Evolutionary conservation across 1,140 invertebrate species (phyloP), one percentile per base, ranked within the genome.

Genomic region (Heliconius nattereri): DNA sequence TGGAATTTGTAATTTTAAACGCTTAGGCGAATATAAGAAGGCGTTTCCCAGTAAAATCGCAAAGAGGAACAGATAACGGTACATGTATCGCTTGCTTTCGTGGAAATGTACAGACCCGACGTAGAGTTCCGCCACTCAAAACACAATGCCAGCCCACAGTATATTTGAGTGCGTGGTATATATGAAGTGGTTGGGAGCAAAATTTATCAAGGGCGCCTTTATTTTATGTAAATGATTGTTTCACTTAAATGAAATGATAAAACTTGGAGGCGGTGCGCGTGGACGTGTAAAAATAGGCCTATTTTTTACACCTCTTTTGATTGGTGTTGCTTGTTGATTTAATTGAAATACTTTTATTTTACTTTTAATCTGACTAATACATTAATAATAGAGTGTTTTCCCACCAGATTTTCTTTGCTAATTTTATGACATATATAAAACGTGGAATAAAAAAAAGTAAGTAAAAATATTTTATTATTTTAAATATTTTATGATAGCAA

Each of bases 211-310:
- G 3, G 57, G 49, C 73, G 73, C 73, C 57, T 75, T 75, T 75
- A 75, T 45, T 74, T 78, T 78, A 45, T 73, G 73, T 79, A 79
- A 79, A 45, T 73, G 72, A 75, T 79, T 79, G 73, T 79, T 79
- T 79, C 57, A 74, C 57, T 75, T 32, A 37, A 75, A 79, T 60
- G 75, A 76, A 73, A 76, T 80, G 54, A 76, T 80, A 77, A 80
- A 80, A 80, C 75, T 76, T 72, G 66, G 71, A 57, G 73, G 37
- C 54, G 54, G 54, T 71, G 20, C 75, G 52, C 71, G 71, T 49
- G 23, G 73, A 76, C 79, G 54, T 80, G 45, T 76, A 80, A 75
- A 77, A 80, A 80, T 80, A n/a, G 71, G 54, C 20, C 71, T 57
- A 76, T 80, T 76, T 80, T 76, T 80, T 75, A 74, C 40, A 73